Evolutionary conservation across 2,888 invertebrate species (phyloP).

Genomic region (Caenorhabditis sp.): DNA sequence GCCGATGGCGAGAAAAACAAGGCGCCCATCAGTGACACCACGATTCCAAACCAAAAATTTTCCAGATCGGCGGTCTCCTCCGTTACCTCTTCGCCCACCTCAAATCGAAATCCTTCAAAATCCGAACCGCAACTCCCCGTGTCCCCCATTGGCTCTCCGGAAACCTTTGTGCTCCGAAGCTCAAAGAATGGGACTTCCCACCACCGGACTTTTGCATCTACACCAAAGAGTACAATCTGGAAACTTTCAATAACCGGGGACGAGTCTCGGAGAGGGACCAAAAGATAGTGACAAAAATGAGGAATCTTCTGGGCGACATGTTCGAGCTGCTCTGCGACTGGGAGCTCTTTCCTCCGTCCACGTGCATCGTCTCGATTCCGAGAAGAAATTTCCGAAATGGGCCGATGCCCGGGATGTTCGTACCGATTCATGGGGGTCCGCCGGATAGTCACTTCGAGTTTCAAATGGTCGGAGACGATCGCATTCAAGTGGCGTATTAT

Average conservation of each 20-base stretch:
- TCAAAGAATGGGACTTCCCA: background rate
- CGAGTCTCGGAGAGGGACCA: background rate
- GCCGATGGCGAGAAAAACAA: no score
- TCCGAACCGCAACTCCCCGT: background rate
- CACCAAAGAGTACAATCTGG: background rate
- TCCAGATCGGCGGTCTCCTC: background rate
- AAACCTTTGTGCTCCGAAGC: background rate
- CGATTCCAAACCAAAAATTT: background rate
- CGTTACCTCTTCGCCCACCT: background rate
- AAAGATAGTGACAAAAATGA: background rate
- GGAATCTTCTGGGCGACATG: background rate
- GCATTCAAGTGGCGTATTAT: conserved; percentile 29
- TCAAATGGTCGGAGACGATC: conserved; percentile 36
- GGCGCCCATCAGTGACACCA: no score
- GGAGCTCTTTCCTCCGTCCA: conserved; percentile 1
- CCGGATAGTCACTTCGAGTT: conserved; percentile 22
- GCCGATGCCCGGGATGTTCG: conserved; percentile 3
- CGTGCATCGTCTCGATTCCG: conserved; percentile 16
- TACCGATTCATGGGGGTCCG: conserved; percentile 18
- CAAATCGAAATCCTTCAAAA: background rate
- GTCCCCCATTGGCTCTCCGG: conserved; percentile 11
- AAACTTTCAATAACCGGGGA: background rate
- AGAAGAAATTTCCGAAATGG: conserved; percentile 18
- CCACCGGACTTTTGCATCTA: conserved; percentile 1
- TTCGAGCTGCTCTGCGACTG: background rate